Percentiles rank a stretch among this genome's conserved stretches.
Conservation (phyloP, 2,113 vertebrate genomes). For the Platycercus adscitus region DNA sequence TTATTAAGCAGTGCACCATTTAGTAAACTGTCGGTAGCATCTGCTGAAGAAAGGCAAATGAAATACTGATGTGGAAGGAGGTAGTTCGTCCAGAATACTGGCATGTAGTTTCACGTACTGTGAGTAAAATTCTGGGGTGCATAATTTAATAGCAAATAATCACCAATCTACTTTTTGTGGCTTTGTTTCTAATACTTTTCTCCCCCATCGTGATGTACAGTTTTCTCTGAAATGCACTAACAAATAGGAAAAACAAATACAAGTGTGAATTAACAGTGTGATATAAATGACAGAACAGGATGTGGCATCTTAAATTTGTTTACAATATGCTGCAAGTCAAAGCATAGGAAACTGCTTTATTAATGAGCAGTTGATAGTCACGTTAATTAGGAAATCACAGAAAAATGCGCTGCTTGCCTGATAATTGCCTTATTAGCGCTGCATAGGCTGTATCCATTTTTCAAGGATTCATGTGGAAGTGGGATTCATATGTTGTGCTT, state of each 20-base stretch:
- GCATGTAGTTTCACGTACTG: not conserved
- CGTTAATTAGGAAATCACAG: conserved; percentile 63
- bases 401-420: not conserved
- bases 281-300: conserved; percentile 25
- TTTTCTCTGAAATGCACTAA: not conserved
- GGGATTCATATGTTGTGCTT: not conserved
- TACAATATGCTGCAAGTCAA: conserved; percentile 44
- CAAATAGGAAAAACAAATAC: conserved; percentile 20
- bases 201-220: not conserved
- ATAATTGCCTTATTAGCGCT: conserved; percentile 67
- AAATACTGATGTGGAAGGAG: not conserved
- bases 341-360: conserved; percentile 37
- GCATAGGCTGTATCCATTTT: conserved; percentile 15
- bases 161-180: not conserved
- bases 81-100: not conserved
- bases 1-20: not conserved
- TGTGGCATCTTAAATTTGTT: conserved; percentile 59
- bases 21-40: conserved; percentile 45
- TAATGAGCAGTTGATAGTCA: conserved; percentile 50
- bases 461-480: not conserved
- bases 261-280: conserved; percentile 39
- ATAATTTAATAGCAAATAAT: conserved; percentile 17
- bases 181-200: not conserved
- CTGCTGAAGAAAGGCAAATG: conserved; percentile 6
- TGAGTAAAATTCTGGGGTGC: not conserved